Base-by-base conservation (phyloP, 2,797 vertebrate species). In the Caiman crocodilus region DNA sequence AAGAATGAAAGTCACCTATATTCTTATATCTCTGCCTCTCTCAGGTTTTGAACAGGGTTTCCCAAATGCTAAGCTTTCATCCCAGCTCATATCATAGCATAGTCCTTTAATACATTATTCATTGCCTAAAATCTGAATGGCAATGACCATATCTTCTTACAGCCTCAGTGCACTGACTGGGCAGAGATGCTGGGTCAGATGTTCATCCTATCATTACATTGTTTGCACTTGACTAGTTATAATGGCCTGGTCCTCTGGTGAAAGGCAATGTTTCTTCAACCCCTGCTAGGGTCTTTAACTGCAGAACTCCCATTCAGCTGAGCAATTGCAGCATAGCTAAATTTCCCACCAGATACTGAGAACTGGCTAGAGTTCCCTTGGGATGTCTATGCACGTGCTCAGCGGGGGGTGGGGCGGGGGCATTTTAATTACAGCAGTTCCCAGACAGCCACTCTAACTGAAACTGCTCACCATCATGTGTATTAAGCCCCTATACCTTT, bases 61-160 rank as follows among this genome's bases (percentile, higher is more conserved):
- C 71, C 65, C 63, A 20, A 26, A 30, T 11, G 13, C 25, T 76
- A 17, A 15, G 30, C 78, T 85, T 81, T 81, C 76, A 77, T 81
- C 32, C 69, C 42, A 73, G 69, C 21, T 73, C 35, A 15, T 73
- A 25, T 42, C 32, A 56, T 2, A 42, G 2, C 15, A 16, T 57
- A 7, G 32, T 1, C 5, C 42, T 76, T 4, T 16, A 9, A 76
- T 71, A 78, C 2, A 1, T 1, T 42, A 21, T 32, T 0, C 2
- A 13, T 50, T 0, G 76, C 3, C 75, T 61, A 65, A 71, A 65
- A n/a, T 76, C 21, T 17, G 7, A 78, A 63, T 4, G 30, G 7
- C 9, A 61, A 60, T 50, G 50, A 9, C 0, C 64, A 13, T 15
- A 1, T 75, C 13, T 74, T 20, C 55, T 25, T 56, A 50, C 13